Evolutionary conservation across 2,888 invertebrate genomes (phyloP), one percentile per base, ranked within the genome.

Genomic region (Peribatodes rhomboidaria): DNA sequence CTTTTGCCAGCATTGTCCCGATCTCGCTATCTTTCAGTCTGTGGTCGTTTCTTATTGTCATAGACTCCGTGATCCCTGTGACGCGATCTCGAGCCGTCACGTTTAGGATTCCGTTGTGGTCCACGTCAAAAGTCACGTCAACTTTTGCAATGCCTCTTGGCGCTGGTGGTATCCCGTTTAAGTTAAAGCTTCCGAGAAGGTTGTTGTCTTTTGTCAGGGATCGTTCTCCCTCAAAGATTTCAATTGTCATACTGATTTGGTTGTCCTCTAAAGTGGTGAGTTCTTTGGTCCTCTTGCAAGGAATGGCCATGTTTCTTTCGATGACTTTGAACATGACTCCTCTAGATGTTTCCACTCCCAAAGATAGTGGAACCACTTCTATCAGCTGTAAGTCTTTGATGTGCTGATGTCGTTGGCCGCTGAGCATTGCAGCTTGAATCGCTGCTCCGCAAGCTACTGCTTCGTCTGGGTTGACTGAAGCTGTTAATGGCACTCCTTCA

Each of bases 161-260:
- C 0, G 84, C 89, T 39, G 87, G 89, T 0, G 87, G 88, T 62
- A 90, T 86, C 0, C 86, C 82, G 13, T 79, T 78, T 0, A 90
- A 61, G 27, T 89, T 83, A 13, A 91, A 86, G 41, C 79, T 80
- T 1, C 90, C 90, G 2, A 91, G 66, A 16, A 89, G 65, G 69
- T 86, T 86, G 60, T 90, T 90, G 68, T 90, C 85, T 73, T 80
- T 83, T 0, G 89, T 89, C 20, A 90, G 67, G 11, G 79, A 73
- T 10, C 90, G 72, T 70, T 91, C 90, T 0, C 90, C 90, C 77
- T 91, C 89, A 37, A 85, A 90, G 9, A 91, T 78, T 68, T 90
- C 88, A 27, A 91, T 90, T 0, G 86, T 86, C 86, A 90, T 87
- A 11, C 76, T 74, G 22, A 69, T 81, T 73, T 90, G 90, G 61